Base-by-base conservation (phyloP, 2,797 vertebrate genomes). In the Avahi laniger region DNA sequence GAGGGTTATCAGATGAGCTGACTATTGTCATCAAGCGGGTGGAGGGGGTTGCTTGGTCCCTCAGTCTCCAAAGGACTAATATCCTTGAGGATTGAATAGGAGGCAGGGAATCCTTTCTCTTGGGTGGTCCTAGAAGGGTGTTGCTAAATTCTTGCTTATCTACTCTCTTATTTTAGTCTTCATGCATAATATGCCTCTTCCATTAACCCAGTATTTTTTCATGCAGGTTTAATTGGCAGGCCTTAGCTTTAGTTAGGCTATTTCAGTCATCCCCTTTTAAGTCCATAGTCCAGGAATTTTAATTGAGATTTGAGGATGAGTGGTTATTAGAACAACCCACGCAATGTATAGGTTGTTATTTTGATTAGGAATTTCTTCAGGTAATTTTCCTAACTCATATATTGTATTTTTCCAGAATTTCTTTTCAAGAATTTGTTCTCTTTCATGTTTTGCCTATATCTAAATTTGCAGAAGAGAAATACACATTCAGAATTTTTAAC, bases 391-490 rank as follows among this genome's bases (percentile, higher is more conserved):
- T 85, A 91, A 69, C 12, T 57, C 24, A 18, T 52, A 50, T 0
- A n/a, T 30, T 78, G 2, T 48, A 3, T 52, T 78, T 93, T 82
- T 92, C 78, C 41, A 38, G 50, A 79, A 73, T 54, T 48, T 61
- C 54, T 82, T 92, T 91, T 61, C 22, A 63, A 70, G 28, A 79
- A 28, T 75, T 89, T 89, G 1, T n/a, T 54, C 8, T 72, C n/a
- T 48, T 92, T 5, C 2, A 59, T 79, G 9, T 83, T 87, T 90
- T 70, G 70, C 17, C 17, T 96, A 14, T 12, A 38, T 57, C 26
- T 76, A 80, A 43, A 52, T 97, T 81, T 90, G 28, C 8, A 90
- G 65, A 83, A n/a, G 28, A 69, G 30, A 73, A 94, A 89, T 28
- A 35, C 35, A 46, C 0, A 18, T 61, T 89, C 73, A 50, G 50